A percentile compares a stretch with the other conserved stretches of the same genome.
These are phyloP conservation scores for Temnothorax nylanderi DNA, from an alignment of 1,140 invertebrate species.

Conservation along the genomic window DNA sequence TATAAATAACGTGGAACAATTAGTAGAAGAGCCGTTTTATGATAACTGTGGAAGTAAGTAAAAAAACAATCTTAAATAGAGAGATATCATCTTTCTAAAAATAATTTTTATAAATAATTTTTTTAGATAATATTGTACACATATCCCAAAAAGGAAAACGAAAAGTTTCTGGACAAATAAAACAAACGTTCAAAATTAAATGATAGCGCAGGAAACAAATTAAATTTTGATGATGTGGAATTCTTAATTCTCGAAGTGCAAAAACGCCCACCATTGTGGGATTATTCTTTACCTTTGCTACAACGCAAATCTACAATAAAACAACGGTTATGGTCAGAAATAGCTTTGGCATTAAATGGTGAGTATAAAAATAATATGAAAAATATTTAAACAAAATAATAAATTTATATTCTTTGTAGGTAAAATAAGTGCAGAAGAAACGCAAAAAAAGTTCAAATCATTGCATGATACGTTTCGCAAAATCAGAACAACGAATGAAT, in stretches of 20 bases:
- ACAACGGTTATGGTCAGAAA: too few relatives aligned
- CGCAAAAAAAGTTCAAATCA: neutral
- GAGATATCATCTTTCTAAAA: neutral
- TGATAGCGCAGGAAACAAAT: too few relatives aligned
- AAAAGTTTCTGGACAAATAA: too few relatives aligned
- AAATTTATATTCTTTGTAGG: neutral
- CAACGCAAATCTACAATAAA: too few relatives aligned
- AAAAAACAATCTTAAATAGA: neutral
- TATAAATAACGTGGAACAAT: neutral
- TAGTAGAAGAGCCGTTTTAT: neutral
- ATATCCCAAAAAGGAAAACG: neutral
- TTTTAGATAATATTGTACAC: neutral
- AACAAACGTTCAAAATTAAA: too few relatives aligned
- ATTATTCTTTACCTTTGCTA: too few relatives aligned
- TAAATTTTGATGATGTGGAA: too few relatives aligned
- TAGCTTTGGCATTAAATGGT: too few relatives aligned
- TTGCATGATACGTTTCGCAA: neutral
- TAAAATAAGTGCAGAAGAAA: neutral
- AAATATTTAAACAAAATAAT: too few relatives aligned
- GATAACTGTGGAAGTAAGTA: neutral
- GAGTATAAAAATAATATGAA: too few relatives aligned
- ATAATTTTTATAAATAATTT: slow-evolving; percentile 1
- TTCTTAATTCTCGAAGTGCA: too few relatives aligned
- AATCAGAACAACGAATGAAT: neutral
- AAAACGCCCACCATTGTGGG: too few relatives aligned